These are phyloP conservation scores for Diacarnus erythraeanus DNA, from an alignment of 37 sponge, comb jelly and placozoan species.

Conservation along the genomic window DNA sequence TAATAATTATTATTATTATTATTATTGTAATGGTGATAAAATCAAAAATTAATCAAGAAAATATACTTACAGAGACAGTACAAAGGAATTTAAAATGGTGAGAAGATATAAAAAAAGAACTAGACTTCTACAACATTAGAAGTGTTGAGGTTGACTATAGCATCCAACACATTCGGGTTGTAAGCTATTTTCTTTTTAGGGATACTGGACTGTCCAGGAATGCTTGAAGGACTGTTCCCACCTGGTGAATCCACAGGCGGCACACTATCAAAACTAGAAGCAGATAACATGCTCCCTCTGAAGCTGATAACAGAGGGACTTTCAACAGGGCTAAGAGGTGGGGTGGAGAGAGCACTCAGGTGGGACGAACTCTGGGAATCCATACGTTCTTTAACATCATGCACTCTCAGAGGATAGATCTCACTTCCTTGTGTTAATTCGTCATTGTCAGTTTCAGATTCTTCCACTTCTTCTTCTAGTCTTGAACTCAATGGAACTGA, in stretches of 20 bases:
- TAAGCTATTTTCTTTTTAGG: background rate
- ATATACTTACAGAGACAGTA: too few species aligned
- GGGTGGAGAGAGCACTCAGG: background rate
- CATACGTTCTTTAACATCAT: slow-evolving; percentile 7
- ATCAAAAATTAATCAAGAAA: too few species aligned
- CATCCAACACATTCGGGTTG: slow-evolving; percentile 9
- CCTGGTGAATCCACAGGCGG: too few species aligned
- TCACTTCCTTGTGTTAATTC: background rate
- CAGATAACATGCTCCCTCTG: slow-evolving; percentile 5
- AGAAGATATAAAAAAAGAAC: too few species aligned
- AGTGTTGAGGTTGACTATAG: slow-evolving; percentile 14
- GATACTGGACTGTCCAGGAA: background rate
- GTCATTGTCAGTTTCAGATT: background rate
- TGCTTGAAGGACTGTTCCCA: background rate
- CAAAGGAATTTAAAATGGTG: too few species aligned
- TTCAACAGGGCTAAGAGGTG: slow-evolving; percentile 7
- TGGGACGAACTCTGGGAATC: slow-evolving; percentile 13
- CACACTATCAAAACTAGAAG: background rate
- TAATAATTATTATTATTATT: too few species aligned
- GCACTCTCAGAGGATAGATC: slow-evolving; percentile 11
- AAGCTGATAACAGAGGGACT: slow-evolving; percentile 5
- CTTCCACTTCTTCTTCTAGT: too few species aligned
- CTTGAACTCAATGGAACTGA: slow-evolving; percentile 2
- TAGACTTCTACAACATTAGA: slow-evolving; percentile 26
- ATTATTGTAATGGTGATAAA: too few species aligned